Base-by-base conservation (phyloP, 2,113 vertebrate species). In the Coracopsis vasa region DNA sequence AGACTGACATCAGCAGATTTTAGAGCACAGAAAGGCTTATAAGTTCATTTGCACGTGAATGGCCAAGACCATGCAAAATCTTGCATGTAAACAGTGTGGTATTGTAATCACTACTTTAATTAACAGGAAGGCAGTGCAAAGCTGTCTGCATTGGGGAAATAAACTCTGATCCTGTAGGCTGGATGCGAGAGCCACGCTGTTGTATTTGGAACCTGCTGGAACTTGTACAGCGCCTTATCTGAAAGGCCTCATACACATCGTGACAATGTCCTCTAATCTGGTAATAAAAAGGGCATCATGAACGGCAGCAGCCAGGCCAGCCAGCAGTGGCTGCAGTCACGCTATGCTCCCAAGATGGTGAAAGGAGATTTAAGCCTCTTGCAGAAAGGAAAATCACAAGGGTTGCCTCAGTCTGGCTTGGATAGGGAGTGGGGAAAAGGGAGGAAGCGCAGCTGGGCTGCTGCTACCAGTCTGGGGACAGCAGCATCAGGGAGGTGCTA, bases 71-170 rank as follows among this genome's bases (percentile, higher is more conserved):
- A 77, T 95, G 94, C 86, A 94, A 95, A 97, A 97, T 95, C 95
- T 97, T 96, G 89, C 94, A 56, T 96, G 96, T 96, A 97, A 97
- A 97, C 91, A 96, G 95, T 21, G 92, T 2, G 29, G 96, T 85
- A 95, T 96, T 96, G 96, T 97, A 95, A 96, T 96, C 96, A 97
- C 89, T 96, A 96, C 92, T 97, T 97, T 97, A 97, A 97, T 96
- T 96, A 97, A 96, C 96, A 84, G 95, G 92, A 91, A 96, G 88
- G 94, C 96, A 93, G 88, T 28, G 88, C 92, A 96, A 97, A 96
- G 95, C 96, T 95, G 91, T 50, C 96, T 96, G 96, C 96, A 92
- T 94, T 89, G 94, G 96, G 96, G 96, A 96, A 97, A 96, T 97
- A 96, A 96, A 96, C 94, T 89, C 94, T 96, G 96, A 96, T 95